Evolutionary conservation across 2,113 vertebrate genomes (phyloP), one percentile per base, ranked within the genome.

Genomic region (Cynopterus brachyotis): DNA sequence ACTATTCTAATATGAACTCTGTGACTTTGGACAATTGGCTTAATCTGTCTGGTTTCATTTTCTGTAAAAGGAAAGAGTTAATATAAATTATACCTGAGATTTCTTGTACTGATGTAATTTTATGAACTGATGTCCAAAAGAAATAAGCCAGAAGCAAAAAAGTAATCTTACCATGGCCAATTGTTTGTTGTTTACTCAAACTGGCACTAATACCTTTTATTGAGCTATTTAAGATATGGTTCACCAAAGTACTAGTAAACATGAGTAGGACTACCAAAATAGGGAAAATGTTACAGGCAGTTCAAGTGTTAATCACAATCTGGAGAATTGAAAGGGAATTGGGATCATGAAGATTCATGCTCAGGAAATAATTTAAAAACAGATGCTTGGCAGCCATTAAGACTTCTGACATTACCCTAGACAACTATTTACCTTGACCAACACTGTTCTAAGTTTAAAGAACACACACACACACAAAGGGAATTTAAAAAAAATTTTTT

Each of bases 1-100:
- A 70, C 53, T 78, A 90, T 90, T 96, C 66, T 78, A 79, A 83
- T 32, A 81, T 30, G 53, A 86, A 67, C 55, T 94, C 64, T 84
- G 40, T 96, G 89, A 96, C 96, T 88, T 95, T 86, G 53, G n/a
- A 57, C 80, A 94, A 91, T 11, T 47, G n/a, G 32, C 42, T 78
- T 94, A 94, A 85, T 87, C 45, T 42, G 92, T 96, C 81, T 76
- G 42, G 80, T 94, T 96, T 97, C 70, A 85, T 82, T 93, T 88
- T 93, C 57, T 86, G 50, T 89, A 90, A 94, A 94, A 82, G 8
- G 1, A 83, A 95, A 95, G 85, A 69, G 79, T 90, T 78, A 80
- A 91, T 37, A 50, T 32, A 95, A 90, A 73, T 94, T 57, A n/a
- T 57, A 67, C n/a, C 59, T 92, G 66, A 42, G 11, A 45, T 93